Base-by-base conservation (phyloP, 2,797 vertebrate species). In the Mus caroli region DNA sequence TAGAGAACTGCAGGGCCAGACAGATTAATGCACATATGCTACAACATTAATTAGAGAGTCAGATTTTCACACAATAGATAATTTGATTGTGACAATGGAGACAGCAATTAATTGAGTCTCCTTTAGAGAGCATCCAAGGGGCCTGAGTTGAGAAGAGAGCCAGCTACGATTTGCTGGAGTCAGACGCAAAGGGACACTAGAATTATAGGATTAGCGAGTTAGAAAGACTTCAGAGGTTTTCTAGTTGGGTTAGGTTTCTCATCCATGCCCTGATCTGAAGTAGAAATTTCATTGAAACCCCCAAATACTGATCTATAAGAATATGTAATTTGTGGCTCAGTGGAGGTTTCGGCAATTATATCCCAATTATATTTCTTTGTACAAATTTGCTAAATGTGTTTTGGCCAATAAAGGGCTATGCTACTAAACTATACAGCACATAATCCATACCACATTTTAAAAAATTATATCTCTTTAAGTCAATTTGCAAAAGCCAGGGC, bases 31-130 rank as follows among this genome's bases (percentile, higher is more conserved):
- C 94, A 96, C 97, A 97, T 96, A 98, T 97, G 98, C 93, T 98
- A 92, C 97, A 96, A 97, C 95, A 97, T 98, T 98, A 98, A 98
- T 98, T 98, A 98, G 96, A 98, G 95, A 98, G 96, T 92, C 95
- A 94, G 96, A 97, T 98, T 98, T 96, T 95, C 92, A 97, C 94
- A 97, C 97, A 96, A 97, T 77, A 97, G 98, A 97, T 98, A 97
- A 98, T 97, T 98, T 97, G 93, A 97, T 96, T 96, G 83, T 94
- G 95, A 97, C 98, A 98, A 97, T 88, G 96, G 94, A 89, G 96
- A 95, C 78, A 96, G 92, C 95, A 97, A 97, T 97, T 98, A 98
- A 98, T 95, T 92, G 93, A 97, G 76, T 94, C 77, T 87, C 96
- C 96, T 97, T 94, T 96, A 92, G 92, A 94, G 97, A 94, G 84